Base-by-base conservation (phyloP, 2,797 vertebrate genomes). In the Microctenopoma steveboyesi region DNA sequence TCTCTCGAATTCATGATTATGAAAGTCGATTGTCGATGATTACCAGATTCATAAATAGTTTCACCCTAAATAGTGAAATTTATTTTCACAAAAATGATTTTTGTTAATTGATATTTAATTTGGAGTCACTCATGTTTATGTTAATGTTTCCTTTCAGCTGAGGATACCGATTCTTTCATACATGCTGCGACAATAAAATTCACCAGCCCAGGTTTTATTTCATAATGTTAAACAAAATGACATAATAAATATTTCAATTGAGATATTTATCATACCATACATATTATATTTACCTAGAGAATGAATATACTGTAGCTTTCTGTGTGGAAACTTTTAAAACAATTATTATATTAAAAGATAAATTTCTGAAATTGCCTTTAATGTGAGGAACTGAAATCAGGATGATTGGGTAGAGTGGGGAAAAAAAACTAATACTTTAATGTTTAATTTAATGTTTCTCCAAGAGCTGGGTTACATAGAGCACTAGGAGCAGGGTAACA, bases 361-460 rank as follows among this genome's bases (percentile, higher is more conserved):
- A 64, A 35, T 9, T 59, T 62, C 25, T 69, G 37, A 49, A 60
- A 64, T 58, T n/a, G 49, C 75, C 58, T 81, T 83, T 64, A 78
- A 74, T 63, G 48, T 8, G 1, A 69, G 13, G 45, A 15, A 7
- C 25, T 71, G 63, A 68, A 70, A 37, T 74, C 45, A 9, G 39
- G 18, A 50, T 28, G 47, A 37, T 65, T 1, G 6, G 2, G 25
- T 37, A 2, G 47, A 43, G 27, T 22, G 22, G 3, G 13, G 22
- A 37, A 43, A 33, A 62, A 7, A 49, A 28, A 63, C 12, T 33
- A 5, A 16, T 42, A 52, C 10, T 54, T 68, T 48, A 56, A 57
- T 69, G 67, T 80, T 87, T 83, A 73, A 63, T 86, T 83, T 75
- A 78, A 63, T 66, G 66, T 79, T 74, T 70, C 71, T 74, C 37